Evolutionary conservation across 2,797 vertebrate genomes (phyloP), one percentile per base, ranked within the genome.

Genomic region (Myiotriccus ornatus): DNA sequence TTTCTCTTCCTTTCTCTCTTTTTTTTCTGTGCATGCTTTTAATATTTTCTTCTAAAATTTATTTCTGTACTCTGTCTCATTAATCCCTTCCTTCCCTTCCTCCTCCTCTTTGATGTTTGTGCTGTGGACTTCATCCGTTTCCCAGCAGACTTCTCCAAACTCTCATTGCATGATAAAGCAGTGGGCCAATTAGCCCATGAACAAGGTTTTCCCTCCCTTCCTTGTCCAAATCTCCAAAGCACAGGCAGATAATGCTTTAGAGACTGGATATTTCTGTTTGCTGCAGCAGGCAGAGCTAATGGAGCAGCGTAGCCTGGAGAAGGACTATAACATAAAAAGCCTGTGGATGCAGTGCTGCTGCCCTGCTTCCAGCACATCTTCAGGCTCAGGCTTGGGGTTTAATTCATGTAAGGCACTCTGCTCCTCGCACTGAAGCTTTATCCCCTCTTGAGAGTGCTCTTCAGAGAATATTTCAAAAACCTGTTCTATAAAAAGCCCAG

Each of bases 51-150:
- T 86, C 67, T 83, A n/a, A 71, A 80, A 83, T 71, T 23, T 76
- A 34, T 70, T 89, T 95, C 88, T 83, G 41, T 84, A 63, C 73
- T 73, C 74, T 88, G 59, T 84, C 88, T 96, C 1, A 11, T 84
- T 95, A 93, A 93, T 93, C 83, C 80, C 67, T 74, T 94, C 76
- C 47, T 84, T 88, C 47, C 65, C 50, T 81, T 57, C 81, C 53
- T 92, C 69, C 82, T 92, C 70, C 63, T 90, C 87, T 96, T 96
- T 96, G 91, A 97, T 93, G 93, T 94, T 79, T 84, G 41, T 93
- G 64, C 85, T 77, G 49, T 89, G 94, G 85, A 94, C 94, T 95
- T 89, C 88, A 83, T 93, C 91, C 0, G 0, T 90, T 77, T 95
- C 95, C 95, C 94, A 80, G 21, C 83, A 89, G 95, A 89, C 22